phyloP scores from a whole-genome alignment of 2,888 invertebrate genomes.

The Hypercompe scribonia region DNA sequence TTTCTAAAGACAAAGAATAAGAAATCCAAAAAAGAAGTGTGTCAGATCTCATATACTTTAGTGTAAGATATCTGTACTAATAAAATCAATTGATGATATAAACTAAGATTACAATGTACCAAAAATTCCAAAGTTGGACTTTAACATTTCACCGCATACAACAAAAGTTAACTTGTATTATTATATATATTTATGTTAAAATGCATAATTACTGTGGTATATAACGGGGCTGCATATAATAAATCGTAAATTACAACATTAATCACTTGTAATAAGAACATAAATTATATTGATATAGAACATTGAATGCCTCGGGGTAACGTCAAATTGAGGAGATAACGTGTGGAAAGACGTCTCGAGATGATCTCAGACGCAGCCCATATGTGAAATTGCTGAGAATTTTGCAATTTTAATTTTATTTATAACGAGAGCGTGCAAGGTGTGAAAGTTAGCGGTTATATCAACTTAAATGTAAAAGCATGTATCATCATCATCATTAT shows the following conservation, averaged over 20 bases:
- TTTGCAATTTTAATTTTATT: slow-evolving; percentile 87
- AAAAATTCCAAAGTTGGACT: slow-evolving; percentile 22
- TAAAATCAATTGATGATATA: neutral
- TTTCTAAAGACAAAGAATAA: neutral
- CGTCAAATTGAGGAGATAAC: slow-evolving; percentile 81
- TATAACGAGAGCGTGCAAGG: slow-evolving; percentile 71
- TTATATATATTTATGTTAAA: slow-evolving; percentile 34
- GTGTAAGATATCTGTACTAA: neutral
- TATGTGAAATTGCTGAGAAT: slow-evolving; percentile 85
- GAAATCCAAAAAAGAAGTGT: neutral
- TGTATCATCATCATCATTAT: no score
- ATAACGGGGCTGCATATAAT: slow-evolving; percentile 54
- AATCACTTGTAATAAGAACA: slow-evolving; percentile 80
- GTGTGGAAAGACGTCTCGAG: slow-evolving; percentile 65
- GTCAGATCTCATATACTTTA: neutral
- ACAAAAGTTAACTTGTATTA: slow-evolving; percentile 23
- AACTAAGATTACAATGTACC: slow-evolving; percentile 16
- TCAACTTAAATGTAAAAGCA: neutral
- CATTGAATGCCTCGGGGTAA: slow-evolving; percentile 71
- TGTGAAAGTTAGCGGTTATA: slow-evolving; percentile 46
- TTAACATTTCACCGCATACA: slow-evolving; percentile 26
- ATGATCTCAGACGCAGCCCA: slow-evolving; percentile 81
- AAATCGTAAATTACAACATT: slow-evolving; percentile 77
- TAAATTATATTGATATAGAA: slow-evolving; percentile 83
- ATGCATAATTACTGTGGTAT: slow-evolving; percentile 43